phyloP scores from a whole-genome alignment of 1,140 invertebrate genomes.

The Galleria mellonella region DNA sequence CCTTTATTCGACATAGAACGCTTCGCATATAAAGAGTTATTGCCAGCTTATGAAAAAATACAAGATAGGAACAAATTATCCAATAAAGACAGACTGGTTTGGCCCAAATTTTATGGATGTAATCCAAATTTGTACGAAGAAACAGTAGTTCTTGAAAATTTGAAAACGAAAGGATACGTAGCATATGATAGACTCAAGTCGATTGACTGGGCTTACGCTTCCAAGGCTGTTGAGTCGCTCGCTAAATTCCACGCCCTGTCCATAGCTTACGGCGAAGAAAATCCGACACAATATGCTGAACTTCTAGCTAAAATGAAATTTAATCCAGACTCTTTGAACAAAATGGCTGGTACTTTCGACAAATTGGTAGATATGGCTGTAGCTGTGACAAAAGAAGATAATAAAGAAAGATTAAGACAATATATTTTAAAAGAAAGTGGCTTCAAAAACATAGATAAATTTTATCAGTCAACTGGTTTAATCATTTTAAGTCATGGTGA shows the following conservation, averaged over 20 bases:
- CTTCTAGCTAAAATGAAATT: constrained; percentile 1
- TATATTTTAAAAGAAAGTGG: not conserved
- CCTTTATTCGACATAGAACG: constrained; percentile 33
- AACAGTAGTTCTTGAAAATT: constrained; percentile 17
- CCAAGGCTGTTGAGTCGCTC: constrained; percentile 9
- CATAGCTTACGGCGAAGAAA: constrained; percentile 8
- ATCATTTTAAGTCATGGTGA: constrained; percentile 15
- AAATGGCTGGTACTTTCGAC: not conserved
- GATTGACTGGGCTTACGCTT: constrained; percentile 16
- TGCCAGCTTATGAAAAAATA: constrained; percentile 26
- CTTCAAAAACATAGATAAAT: not conserved
- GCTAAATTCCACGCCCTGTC: constrained; percentile 24
- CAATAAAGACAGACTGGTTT: constrained; percentile 17
- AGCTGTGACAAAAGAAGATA: not conserved
- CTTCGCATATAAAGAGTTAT: constrained; percentile 28
- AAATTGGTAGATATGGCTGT: not conserved
- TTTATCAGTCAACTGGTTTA: not conserved
- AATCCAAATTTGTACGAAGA: constrained; percentile 4
- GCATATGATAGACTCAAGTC: constrained; percentile 10
- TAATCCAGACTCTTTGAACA: not conserved
- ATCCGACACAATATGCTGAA: constrained; percentile 12
- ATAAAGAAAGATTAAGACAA: constrained; percentile 3
- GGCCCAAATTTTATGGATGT: constrained; percentile 16
- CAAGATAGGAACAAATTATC: constrained; percentile 26
- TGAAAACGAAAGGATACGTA: constrained; percentile 9